phyloP scores from a whole-genome alignment of 2,797 vertebrate genomes.

The Limnodromus scolopaceus region DNA sequence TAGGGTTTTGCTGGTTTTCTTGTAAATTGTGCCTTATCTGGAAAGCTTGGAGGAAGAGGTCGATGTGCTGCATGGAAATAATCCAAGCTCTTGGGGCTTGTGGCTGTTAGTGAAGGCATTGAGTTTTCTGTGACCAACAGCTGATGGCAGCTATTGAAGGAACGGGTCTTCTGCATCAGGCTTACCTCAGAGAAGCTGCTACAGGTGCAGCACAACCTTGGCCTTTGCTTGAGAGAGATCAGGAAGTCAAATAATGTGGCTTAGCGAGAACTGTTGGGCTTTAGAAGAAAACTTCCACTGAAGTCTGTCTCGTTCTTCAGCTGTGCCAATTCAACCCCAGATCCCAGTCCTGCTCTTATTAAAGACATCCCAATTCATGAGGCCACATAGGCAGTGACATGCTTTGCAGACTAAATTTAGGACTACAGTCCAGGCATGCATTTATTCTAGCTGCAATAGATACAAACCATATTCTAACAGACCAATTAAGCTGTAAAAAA shows the following conservation, averaged over 20 bases:
- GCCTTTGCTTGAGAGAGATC: background rate
- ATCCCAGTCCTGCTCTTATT: background rate
- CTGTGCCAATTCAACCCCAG: background rate
- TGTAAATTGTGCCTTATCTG: background rate
- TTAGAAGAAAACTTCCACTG: background rate
- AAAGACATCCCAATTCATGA: background rate
- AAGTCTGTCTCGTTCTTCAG: background rate
- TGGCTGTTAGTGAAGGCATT: background rate
- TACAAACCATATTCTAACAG: background rate
- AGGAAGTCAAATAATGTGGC: rapidly evolving
- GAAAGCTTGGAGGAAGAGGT: background rate
- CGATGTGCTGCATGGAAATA: background rate
- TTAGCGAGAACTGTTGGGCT: background rate
- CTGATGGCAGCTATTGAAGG: background rate
- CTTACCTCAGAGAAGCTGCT: background rate
- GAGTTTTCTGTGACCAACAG: background rate
- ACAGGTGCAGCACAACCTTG: background rate
- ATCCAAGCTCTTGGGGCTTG: background rate
- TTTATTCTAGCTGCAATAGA: background rate
- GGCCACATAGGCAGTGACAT: background rate
- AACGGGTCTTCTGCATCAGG: background rate
- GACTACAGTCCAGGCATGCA: background rate
- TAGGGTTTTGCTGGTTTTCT: background rate
- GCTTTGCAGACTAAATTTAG: background rate
- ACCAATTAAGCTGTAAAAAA: constrained; percentile 10